phyloP scores from a whole-genome alignment of 1,140 invertebrate species.

The Pseudoatta argentina region DNA sequence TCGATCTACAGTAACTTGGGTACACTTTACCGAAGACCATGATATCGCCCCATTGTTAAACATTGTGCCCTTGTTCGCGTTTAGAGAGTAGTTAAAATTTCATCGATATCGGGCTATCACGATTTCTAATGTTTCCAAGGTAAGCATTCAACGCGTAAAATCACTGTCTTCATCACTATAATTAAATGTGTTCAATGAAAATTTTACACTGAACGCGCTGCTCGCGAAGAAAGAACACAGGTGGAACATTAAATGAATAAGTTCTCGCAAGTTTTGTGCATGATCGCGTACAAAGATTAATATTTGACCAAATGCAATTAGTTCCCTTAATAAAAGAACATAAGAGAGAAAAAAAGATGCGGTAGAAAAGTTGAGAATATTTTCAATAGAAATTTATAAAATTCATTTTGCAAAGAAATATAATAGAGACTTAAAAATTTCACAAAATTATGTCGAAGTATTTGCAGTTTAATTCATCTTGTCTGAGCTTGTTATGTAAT shows the following conservation, averaged over 20 bases:
- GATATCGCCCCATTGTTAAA: constrained; percentile 23
- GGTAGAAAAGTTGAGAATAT: not conserved
- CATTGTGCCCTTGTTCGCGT: not conserved
- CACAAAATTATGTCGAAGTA: not conserved
- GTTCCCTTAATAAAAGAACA: constrained; percentile 12
- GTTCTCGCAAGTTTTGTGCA: constrained; percentile 21
- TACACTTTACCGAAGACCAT: not conserved
- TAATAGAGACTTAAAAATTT: not conserved
- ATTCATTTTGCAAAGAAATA: not conserved
- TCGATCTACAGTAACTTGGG: constrained; percentile 14
- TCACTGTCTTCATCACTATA: constrained; percentile 18
- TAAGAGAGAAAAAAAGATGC: not conserved
- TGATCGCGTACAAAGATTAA: constrained; percentile 61
- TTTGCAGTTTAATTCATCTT: not conserved
- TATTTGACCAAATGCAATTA: constrained; percentile 56
- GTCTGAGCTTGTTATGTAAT: not conserved
- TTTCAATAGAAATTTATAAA: not conserved
- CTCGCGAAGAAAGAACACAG: not conserved
- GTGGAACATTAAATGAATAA: constrained; percentile 26
- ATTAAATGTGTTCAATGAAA: constrained; percentile 35
- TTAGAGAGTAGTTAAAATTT: constrained; percentile 26
- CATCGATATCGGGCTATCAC: not conserved
- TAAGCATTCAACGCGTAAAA: constrained; percentile 2
- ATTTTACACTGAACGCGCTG: not conserved
- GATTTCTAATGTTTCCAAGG: not conserved